Evolutionary conservation across 2,797 vertebrate genomes (phyloP), one percentile per base, ranked within the genome.

Genomic region (Oreortyx pictus): DNA sequence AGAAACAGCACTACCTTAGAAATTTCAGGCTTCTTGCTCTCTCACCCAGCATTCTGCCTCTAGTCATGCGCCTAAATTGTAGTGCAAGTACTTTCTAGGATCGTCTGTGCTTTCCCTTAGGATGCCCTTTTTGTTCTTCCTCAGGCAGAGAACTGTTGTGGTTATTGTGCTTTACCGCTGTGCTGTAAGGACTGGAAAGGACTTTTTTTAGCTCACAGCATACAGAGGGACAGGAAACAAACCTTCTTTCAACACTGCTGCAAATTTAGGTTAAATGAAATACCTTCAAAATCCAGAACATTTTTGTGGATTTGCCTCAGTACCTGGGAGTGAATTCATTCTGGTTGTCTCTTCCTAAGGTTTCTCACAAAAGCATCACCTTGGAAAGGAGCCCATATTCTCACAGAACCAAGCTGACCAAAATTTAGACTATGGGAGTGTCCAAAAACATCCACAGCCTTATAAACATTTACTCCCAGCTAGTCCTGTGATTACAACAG

Each of bases 11-110:
- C 12, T 61, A 13, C 12, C 15, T n/a, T 18, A 16, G 61, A 56
- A 74, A 80, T 11, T 62, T 77, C 13, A 5, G 19, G 17, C 44
- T 62, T 56, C 60, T 70, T 76, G 11, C 11, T 39, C 33, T 4
- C 43, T 91, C 10, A n/a, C 7, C 33, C 14, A 3, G 22, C 35
- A 20, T 50, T 82, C 62, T 75, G 20, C 50, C 23, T 24, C 18
- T 23, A 35, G 16, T 5, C 37, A 57, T 18, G 10, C 0, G 0
- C 16, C 14, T 44, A 72, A 68, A 60, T 0, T 19, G 18, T 65
- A 20, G 9, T 29, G 15, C 20, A 64, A 78, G 29, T 18, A 39
- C 5, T 75, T 75, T 11, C 27, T 44, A 61, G 31, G 31, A 68
- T n/a, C 5, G 11, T 64, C 49, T 41, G 61, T 6, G 24, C 14